Conservation (phyloP, 1,140 invertebrate species). For the Nymphalis io region DNA sequence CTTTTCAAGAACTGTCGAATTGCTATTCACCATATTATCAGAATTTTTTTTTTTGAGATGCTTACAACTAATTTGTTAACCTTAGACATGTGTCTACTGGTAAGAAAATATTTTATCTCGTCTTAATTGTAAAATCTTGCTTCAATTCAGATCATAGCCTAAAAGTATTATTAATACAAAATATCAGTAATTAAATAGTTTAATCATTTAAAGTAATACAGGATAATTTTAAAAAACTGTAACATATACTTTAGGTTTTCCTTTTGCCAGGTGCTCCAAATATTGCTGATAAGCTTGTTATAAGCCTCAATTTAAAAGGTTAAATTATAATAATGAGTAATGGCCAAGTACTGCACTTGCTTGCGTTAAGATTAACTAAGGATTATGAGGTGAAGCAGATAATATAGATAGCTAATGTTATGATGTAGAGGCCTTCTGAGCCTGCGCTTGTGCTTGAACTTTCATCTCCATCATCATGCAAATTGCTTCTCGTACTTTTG, state of each 20-base stretch:
- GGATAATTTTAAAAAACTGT: conserved; percentile 11
- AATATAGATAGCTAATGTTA: conserved; percentile 51
- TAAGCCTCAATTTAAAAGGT: neutral
- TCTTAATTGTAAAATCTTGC: no score
- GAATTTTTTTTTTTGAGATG: no score
- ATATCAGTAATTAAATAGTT: conserved; percentile 28
- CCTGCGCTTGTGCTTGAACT: conserved; percentile 73
- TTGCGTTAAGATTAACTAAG: conserved; percentile 18
- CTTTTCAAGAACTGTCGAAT: no score
- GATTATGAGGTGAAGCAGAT: conserved; percentile 32
- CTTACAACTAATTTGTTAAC: no score
- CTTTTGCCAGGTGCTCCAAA: conserved; percentile 4
- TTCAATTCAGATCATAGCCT: neutral
- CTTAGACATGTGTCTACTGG: no score
- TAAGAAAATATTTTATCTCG: no score
- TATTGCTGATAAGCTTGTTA: conserved; percentile 6
- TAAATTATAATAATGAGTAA: neutral
- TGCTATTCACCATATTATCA: no score
- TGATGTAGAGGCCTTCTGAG: conserved; percentile 64
- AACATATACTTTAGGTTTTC: neutral
- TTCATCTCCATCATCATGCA: conserved; percentile 87
- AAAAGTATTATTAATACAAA: neutral
- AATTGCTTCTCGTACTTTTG: conserved; percentile 90
- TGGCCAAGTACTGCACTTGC: conserved; percentile 21
- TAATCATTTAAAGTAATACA: conserved; percentile 19